Conservation (phyloP, 2,797 vertebrate species). For the Darevskia nairensis region DNA sequence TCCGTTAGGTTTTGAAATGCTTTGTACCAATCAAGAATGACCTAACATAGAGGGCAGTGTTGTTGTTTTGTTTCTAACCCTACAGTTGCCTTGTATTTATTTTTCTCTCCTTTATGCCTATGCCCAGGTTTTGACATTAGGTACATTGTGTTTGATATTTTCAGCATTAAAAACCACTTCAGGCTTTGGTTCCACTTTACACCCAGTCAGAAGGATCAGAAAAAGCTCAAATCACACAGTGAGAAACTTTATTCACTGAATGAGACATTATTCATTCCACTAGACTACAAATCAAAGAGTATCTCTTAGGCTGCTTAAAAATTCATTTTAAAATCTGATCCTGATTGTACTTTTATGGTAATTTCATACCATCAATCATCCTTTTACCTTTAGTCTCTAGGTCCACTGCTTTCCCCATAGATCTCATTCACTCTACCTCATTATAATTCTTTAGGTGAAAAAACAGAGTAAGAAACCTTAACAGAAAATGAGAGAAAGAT, state of each 20-base stretch:
- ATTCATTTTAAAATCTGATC: slow-evolving; percentile 99
- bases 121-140: slow-evolving; percentile 78
- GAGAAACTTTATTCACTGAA: slow-evolving; percentile 96
- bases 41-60: slow-evolving; percentile 23
- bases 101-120: slow-evolving; percentile 77
- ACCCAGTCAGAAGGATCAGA: slow-evolving; percentile 87
- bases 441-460: slow-evolving; percentile 98
- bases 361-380: slow-evolving; percentile 96
- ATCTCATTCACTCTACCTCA: slow-evolving; percentile 93
- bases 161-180: slow-evolving; percentile 82
- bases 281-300: slow-evolving; percentile 98
- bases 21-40: slow-evolving; percentile 30
- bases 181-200: slow-evolving; percentile 85
- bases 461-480: slow-evolving; percentile 85
- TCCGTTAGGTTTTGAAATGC: slow-evolving; percentile 7
- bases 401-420: slow-evolving; percentile 94
- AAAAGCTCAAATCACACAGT: slow-evolving; percentile 85
- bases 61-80: slow-evolving; percentile 64
- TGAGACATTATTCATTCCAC: slow-evolving; percentile 98
- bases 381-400: slow-evolving; percentile 95
- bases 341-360: slow-evolving; percentile 99
- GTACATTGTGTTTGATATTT: slow-evolving; percentile 84
- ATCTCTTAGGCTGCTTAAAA: slow-evolving; percentile 99
- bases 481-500: slow-evolving; percentile 95
- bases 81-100: slow-evolving; percentile 75